A percentile compares a stretch with the other conserved stretches of the same genome.
These are phyloP conservation scores for Tineola bisselliella DNA, from an alignment of 2,888 invertebrate genomes.

Conservation along the genomic window DNA sequence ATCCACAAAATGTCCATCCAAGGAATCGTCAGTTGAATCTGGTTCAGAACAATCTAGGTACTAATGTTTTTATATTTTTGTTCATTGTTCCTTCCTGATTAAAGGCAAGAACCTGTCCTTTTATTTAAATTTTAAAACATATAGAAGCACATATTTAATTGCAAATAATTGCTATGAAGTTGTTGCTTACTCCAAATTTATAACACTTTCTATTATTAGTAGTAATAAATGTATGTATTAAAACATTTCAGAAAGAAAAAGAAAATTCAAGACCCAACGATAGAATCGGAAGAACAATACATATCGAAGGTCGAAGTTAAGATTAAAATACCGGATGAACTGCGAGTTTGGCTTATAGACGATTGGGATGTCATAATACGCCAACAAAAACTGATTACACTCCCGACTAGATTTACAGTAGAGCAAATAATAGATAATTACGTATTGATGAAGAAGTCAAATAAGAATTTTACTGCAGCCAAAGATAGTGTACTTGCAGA, in stretches of 20 bases:
- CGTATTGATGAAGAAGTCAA: constrained; percentile 79
- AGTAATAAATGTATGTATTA: too few relatives aligned
- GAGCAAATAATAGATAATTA: constrained; percentile 90
- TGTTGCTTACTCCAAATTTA: too few relatives aligned
- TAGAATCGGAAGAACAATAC: constrained; percentile 89
- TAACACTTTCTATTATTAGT: too few relatives aligned
- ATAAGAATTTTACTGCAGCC: constrained; percentile 79
- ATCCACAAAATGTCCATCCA: not conserved
- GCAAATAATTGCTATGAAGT: too few relatives aligned
- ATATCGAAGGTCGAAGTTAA: constrained; percentile 84
- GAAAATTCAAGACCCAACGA: constrained; percentile 69
- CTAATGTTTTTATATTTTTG: constrained; percentile 23
- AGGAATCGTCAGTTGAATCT: constrained; percentile 41
- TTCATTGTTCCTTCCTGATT: constrained; percentile 29
- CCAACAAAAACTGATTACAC: constrained; percentile 83
- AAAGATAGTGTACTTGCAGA: constrained; percentile 76
- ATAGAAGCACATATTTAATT: too few relatives aligned
- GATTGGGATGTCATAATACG: constrained; percentile 93
- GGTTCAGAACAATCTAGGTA: constrained; percentile 63
- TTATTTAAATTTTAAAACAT: too few relatives aligned
- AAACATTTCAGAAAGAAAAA: not conserved
- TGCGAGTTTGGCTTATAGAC: constrained; percentile 92
- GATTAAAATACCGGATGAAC: constrained; percentile 91
- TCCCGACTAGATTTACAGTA: constrained; percentile 87
- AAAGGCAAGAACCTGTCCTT: too few relatives aligned